Percentiles rank a stretch among this genome's conserved stretches.
phyloP scores from a whole-genome alignment of 1,140 invertebrate species.

The Drosophila biarmipes region DNA sequence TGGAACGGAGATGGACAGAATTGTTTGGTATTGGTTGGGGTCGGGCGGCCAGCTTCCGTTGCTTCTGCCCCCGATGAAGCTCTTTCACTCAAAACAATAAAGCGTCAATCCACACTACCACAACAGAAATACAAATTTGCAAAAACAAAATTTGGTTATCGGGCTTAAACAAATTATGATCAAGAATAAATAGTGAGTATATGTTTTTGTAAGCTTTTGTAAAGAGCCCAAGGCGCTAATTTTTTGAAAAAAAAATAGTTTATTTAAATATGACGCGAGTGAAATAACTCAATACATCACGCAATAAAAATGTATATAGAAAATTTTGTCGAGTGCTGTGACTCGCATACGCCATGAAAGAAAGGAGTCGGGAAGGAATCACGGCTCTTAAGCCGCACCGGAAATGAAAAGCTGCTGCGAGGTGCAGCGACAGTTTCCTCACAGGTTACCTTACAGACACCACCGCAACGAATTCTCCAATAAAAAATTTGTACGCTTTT shows the following conservation, averaged over 20 bases:
- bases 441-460: conserved; percentile 28
- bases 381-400: conserved; percentile 75
- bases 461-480: conserved; percentile 43
- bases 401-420: conserved; percentile 79
- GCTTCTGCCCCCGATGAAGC: conserved; percentile 24
- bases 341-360: conserved; percentile 1
- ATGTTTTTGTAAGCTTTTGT: no score
- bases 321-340: conserved; percentile 5
- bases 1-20: conserved; percentile 8
- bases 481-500: conserved; percentile 10
- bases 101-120: background rate
- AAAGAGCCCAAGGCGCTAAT: no score
- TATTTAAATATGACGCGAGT: background rate
- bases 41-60: conserved; percentile 61
- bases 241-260: background rate
- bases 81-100: conserved; percentile 9
- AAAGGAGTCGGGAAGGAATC: conserved; percentile 58
- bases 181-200: no score
- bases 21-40: conserved; percentile 28
- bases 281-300: background rate
- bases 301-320: background rate
- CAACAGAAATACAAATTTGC: background rate
- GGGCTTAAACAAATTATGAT: no score
- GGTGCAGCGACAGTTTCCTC: conserved; percentile 58
- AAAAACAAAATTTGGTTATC: background rate